These are phyloP conservation scores for Novumbra hubbsi DNA, from an alignment of 2,797 vertebrate species.

Conservation along the genomic window DNA sequence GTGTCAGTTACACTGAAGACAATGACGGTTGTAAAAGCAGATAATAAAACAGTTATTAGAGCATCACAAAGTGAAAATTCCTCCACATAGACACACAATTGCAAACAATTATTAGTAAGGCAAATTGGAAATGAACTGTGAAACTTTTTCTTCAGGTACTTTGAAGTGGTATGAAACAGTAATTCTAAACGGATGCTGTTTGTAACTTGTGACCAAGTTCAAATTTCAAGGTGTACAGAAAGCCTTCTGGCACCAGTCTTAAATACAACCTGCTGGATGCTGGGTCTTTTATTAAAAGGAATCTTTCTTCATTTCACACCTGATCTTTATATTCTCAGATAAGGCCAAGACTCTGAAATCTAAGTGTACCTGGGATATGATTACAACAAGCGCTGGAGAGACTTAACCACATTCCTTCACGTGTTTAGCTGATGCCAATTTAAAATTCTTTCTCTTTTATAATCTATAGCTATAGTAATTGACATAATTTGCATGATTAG, in stretches of 20 bases:
- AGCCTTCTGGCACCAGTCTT: slow-evolving; percentile 3
- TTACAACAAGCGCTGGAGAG: not conserved
- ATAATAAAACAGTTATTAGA: slow-evolving; percentile 7
- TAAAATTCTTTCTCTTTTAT: no score
- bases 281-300: slow-evolving; percentile 19
- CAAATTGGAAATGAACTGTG: not conserved
- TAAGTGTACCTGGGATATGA: not conserved
- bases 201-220: slow-evolving; percentile 15
- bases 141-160: not conserved
- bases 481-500: no score
- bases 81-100: slow-evolving; percentile 3
- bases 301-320: slow-evolving; percentile 16
- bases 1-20: not conserved
- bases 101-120: slow-evolving; percentile 3
- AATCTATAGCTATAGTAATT: no score
- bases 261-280: slow-evolving; percentile 5
- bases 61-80: slow-evolving; percentile 4
- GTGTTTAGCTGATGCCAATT: no score
- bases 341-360: not conserved
- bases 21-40: not conserved
- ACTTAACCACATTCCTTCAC: no score
- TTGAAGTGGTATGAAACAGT: not conserved
- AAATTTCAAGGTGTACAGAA: slow-evolving; percentile 7
- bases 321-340: slow-evolving; percentile 22
- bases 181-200: not conserved